Conservation (phyloP, 64 coral and sea anemone species). For the Montipora sp. region DNA sequence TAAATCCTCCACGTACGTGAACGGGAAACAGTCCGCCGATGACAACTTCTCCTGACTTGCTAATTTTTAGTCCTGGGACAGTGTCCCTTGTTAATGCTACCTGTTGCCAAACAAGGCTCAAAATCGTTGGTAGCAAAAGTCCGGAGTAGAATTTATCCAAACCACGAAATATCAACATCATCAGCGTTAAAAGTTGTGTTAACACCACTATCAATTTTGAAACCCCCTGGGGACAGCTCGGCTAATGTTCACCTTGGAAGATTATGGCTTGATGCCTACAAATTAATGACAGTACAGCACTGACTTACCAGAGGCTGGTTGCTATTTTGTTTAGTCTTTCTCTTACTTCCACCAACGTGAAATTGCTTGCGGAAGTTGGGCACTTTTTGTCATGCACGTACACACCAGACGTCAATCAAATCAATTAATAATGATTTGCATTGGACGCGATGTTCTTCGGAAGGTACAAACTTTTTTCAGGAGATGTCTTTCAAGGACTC, state of each 20-base stretch:
- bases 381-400: not conserved
- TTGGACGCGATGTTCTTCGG: too few relatives aligned
- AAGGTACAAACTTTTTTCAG: too few relatives aligned
- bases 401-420: not conserved
- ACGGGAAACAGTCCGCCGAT: constrained; percentile 87
- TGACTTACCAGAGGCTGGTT: not conserved
- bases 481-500: not conserved
- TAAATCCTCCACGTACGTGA: constrained; percentile 52
- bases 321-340: not conserved
- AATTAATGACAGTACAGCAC: not conserved
- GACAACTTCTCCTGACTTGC: constrained; percentile 59
- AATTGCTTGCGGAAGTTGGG: not conserved
- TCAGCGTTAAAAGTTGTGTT: not conserved
- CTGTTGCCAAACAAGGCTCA: not conserved
- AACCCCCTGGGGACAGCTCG: not conserved
- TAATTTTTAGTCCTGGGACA: constrained; percentile 2
- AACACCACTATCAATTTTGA: not conserved
- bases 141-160: not conserved
- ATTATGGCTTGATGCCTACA: not conserved
- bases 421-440: too few relatives aligned
- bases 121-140: not conserved
- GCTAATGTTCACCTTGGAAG: not conserved
- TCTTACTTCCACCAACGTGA: not conserved
- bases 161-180: not conserved
- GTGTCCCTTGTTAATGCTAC: not conserved